A percentile compares a stretch with the other conserved stretches of the same genome.
Evolutionary conservation across 2,888 invertebrate genomes (phyloP).

Genomic region (Mythimna loreyi): DNA sequence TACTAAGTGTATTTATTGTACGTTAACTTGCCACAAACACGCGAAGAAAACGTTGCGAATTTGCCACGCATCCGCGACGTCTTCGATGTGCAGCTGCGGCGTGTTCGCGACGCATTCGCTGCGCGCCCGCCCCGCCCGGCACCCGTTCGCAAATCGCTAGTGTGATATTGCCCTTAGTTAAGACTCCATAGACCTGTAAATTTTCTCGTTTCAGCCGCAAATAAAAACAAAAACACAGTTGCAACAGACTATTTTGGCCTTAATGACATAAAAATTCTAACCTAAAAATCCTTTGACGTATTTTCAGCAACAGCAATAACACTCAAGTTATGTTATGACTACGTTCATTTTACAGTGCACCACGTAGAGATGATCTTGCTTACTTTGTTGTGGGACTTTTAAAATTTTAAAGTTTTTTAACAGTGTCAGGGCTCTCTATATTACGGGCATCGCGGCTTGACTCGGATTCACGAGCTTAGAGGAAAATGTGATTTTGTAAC

Average conservation of each 20-base stretch:
- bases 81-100: too few relatives aligned
- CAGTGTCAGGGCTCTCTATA: constrained; percentile 23
- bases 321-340: constrained; percentile 44
- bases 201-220: background rate
- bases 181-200: background rate
- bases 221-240: background rate
- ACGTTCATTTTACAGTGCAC: constrained; percentile 53
- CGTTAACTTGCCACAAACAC: too few relatives aligned
- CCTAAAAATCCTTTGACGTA: constrained; percentile 32
- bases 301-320: constrained; percentile 30
- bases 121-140: too few relatives aligned
- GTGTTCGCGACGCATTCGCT: too few relatives aligned
- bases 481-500: constrained; percentile 31
- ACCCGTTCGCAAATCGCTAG: too few relatives aligned
- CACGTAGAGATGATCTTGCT: constrained; percentile 38
- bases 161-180: too few relatives aligned
- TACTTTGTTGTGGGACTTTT: constrained; percentile 52
- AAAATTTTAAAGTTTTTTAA: constrained; percentile 52
- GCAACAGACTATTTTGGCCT: background rate
- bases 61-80: too few relatives aligned
- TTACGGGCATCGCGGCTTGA: constrained; percentile 6
- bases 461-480: constrained; percentile 26
- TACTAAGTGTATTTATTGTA: too few relatives aligned
- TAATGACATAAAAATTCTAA: background rate
- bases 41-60: too few relatives aligned